Percentiles rank a stretch among this genome's conserved stretches.
phyloP scores from a whole-genome alignment of 2,113 vertebrate genomes.

The Mormyrus iriodes region DNA sequence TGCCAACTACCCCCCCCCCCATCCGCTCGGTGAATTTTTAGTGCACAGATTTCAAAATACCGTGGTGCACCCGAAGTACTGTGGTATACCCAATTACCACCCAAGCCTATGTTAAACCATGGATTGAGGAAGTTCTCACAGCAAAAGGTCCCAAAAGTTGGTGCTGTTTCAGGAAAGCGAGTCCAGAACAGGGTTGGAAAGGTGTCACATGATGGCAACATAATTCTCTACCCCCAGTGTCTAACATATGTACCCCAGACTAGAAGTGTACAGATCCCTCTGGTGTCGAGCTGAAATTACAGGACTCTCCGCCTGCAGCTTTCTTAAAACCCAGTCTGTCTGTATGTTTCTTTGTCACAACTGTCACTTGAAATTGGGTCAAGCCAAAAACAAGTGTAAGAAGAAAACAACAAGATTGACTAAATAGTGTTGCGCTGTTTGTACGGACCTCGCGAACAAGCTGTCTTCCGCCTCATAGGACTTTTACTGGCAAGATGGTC shows the following conservation, averaged over 20 bases:
- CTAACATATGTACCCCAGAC: background rate
- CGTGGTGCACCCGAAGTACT: background rate
- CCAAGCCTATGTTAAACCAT: background rate
- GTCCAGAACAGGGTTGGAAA: background rate
- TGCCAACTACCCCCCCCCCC: background rate
- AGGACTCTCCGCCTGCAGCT: background rate
- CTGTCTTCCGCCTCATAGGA: background rate
- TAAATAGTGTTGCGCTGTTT: background rate
- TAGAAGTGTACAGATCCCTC: background rate
- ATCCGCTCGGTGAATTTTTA: background rate
- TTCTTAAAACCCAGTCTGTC: background rate
- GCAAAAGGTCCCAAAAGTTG: background rate
- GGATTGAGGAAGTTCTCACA: background rate
- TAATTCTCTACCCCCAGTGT: background rate
- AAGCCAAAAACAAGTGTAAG: background rate
- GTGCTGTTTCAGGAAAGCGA: background rate
- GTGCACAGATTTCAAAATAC: background rate
- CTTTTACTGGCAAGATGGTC: background rate
- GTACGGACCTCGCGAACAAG: background rate
- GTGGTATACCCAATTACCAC: background rate
- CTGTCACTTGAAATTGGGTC: conserved; percentile 5
- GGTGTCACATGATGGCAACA: background rate
- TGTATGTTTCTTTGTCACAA: background rate
- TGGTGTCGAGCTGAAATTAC: background rate
- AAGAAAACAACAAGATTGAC: background rate